Percentiles rank a stretch among this genome's conserved stretches.
These are phyloP conservation scores for Gadus chalcogrammus DNA, from an alignment of 2,113 vertebrate genomes.

Conservation along the genomic window DNA sequence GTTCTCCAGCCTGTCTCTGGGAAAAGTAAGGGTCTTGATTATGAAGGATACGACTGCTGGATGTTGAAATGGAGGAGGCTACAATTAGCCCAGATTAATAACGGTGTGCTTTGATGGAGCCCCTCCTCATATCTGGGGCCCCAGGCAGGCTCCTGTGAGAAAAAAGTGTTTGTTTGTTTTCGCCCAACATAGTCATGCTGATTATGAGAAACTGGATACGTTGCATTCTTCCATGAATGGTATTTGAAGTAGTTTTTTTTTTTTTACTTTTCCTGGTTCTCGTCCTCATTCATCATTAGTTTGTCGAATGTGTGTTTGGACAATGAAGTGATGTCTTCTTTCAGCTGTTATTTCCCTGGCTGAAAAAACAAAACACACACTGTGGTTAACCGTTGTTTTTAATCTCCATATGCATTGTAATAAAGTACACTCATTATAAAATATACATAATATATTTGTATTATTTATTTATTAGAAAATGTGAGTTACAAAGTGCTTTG, in stretches of 20 bases:
- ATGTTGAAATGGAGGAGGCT: slow-evolving; percentile 52
- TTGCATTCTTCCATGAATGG: slow-evolving; percentile 36
- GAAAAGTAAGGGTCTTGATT: slow-evolving; percentile 45
- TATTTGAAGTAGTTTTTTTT: slow-evolving; percentile 27
- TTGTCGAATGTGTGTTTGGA: slow-evolving; percentile 3
- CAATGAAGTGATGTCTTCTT: too few relatives aligned
- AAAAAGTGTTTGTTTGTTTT: slow-evolving; percentile 67
- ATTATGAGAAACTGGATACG: slow-evolving; percentile 64
- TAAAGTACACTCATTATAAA: too few relatives aligned
- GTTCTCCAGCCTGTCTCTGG: slow-evolving; percentile 14
- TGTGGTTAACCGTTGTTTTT: too few relatives aligned
- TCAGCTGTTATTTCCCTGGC: too few relatives aligned
- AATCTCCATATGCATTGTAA: too few relatives aligned
- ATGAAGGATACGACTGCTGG: slow-evolving; percentile 60
- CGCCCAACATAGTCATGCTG: slow-evolving; percentile 50
- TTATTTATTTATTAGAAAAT: too few relatives aligned
- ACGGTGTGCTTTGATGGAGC: slow-evolving; percentile 48
- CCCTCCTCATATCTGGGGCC: slow-evolving; percentile 33
- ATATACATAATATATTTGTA: too few relatives aligned
- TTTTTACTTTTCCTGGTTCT: not conserved
- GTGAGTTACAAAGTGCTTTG: too few relatives aligned
- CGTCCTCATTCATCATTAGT: slow-evolving; percentile 33
- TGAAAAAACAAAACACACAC: too few relatives aligned
- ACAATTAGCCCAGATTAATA: slow-evolving; percentile 74
- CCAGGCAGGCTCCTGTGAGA: slow-evolving; percentile 50